Percentiles rank a stretch among this genome's conserved stretches.
Conservation (phyloP, 2,888 invertebrate genomes). For the Clivina fossor region DNA sequence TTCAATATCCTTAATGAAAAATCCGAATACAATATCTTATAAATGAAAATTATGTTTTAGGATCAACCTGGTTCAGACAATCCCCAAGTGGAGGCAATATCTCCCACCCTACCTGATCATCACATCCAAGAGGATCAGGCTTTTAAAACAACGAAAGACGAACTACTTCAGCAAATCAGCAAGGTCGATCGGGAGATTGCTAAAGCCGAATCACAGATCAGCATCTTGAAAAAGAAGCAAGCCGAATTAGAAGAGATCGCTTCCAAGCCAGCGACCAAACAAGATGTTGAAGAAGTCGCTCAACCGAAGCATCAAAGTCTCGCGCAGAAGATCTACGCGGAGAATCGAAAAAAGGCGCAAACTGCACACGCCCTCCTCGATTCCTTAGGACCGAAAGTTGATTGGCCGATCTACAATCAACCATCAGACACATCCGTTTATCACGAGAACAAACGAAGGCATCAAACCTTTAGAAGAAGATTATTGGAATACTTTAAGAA, state of each 20-base stretch:
- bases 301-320: slow-evolving; percentile 78
- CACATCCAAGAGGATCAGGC: slow-evolving; percentile 77
- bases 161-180: slow-evolving; percentile 86
- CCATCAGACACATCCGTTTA: slow-evolving; percentile 87
- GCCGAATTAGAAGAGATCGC: slow-evolving; percentile 83
- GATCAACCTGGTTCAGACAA: slow-evolving; percentile 63
- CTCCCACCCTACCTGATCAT: slow-evolving; percentile 79
- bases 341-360: slow-evolving; percentile 83
- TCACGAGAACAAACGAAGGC: slow-evolving; percentile 80
- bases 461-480: slow-evolving; percentile 72
- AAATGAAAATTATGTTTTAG: too few relatives aligned
- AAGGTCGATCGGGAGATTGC: slow-evolving; percentile 93
- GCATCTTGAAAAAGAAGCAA: slow-evolving; percentile 83
- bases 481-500: slow-evolving; percentile 79
- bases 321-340: slow-evolving; percentile 93
- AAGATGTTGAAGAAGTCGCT: slow-evolving; percentile 60
- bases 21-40: neutral
- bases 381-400: slow-evolving; percentile 72
- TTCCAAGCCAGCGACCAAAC: slow-evolving; percentile 58
- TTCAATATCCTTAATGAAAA: neutral
- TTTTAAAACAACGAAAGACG: slow-evolving; percentile 86
- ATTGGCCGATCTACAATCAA: slow-evolving; percentile 94
- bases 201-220: slow-evolving; percentile 81
- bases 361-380: slow-evolving; percentile 69
- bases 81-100: slow-evolving; percentile 89